These are phyloP conservation scores for Sceloporus undulatus DNA, from an alignment of 2,113 vertebrate genomes.

Conservation along the genomic window DNA sequence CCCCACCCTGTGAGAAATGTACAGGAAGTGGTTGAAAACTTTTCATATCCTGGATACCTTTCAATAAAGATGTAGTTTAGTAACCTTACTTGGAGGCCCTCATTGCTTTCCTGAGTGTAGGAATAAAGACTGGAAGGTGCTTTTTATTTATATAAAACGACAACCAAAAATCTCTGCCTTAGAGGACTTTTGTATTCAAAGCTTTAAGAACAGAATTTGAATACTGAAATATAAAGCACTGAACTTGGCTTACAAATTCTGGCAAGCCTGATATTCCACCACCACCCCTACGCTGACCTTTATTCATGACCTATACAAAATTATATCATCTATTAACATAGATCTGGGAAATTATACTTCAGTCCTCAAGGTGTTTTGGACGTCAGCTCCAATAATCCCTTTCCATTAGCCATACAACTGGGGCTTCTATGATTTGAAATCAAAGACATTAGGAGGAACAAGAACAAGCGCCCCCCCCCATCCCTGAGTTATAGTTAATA, in stretches of 20 bases:
- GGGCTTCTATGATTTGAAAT: background rate
- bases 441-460: background rate
- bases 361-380: background rate
- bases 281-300: background rate
- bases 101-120: conserved; percentile 3
- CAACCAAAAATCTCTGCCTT: background rate
- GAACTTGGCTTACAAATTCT: background rate
- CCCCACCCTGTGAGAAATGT: conserved; percentile 70
- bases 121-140: conserved; percentile 15
- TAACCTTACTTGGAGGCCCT: conserved; percentile 73
- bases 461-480: background rate
- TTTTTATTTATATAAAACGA: background rate
- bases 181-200: conserved; percentile 1
- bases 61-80: conserved; percentile 73
- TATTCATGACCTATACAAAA: background rate
- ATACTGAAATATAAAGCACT: background rate
- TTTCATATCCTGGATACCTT: conserved; percentile 77
- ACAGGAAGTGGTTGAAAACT: conserved; percentile 76
- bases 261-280: background rate
- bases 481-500: background rate
- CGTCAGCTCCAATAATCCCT: background rate
- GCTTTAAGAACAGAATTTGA: conserved; percentile 2
- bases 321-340: background rate
- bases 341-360: background rate
- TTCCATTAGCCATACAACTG: background rate